A percentile compares a stretch with the other conserved stretches of the same genome.
phyloP scores from a whole-genome alignment of 2,888 invertebrate species.

The Sepioteuthis lessoniana region DNA sequence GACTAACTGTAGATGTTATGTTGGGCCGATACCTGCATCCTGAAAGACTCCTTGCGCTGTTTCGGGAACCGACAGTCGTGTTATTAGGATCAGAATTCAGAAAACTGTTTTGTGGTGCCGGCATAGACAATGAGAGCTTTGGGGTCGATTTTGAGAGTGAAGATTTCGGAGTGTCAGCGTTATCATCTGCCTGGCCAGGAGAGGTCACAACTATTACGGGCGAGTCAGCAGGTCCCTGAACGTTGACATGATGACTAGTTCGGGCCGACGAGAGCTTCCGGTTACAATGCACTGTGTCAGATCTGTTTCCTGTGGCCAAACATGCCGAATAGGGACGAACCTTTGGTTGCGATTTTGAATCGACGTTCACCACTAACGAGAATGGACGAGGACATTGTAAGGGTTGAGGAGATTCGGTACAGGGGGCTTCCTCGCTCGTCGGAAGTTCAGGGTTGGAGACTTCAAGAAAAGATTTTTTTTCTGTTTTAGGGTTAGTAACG shows the following conservation, averaged over 20 bases:
- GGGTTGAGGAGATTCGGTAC: neutral
- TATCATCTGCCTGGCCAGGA: neutral
- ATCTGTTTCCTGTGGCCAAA: neutral
- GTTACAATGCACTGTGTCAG: neutral
- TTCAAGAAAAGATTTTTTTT: neutral
- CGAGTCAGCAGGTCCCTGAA: neutral
- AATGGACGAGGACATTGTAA: neutral
- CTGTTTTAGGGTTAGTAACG: neutral
- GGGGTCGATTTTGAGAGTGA: neutral
- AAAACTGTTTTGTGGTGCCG: too few relatives aligned
- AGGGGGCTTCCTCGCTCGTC: neutral
- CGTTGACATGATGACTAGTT: neutral
- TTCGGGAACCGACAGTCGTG: neutral
- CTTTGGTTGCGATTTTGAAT: neutral
- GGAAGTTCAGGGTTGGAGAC: neutral
- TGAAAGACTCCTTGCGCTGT: neutral
- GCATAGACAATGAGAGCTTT: too few relatives aligned
- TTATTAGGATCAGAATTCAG: neutral
- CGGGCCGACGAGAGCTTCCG: neutral
- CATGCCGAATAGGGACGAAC: neutral
- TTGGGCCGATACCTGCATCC: neutral
- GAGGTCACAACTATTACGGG: neutral
- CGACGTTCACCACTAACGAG: neutral
- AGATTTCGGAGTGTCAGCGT: neutral
- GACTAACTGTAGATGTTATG: neutral